Conservation (phyloP, 2,888 invertebrate genomes). For the Tinea trinotella region DNA sequence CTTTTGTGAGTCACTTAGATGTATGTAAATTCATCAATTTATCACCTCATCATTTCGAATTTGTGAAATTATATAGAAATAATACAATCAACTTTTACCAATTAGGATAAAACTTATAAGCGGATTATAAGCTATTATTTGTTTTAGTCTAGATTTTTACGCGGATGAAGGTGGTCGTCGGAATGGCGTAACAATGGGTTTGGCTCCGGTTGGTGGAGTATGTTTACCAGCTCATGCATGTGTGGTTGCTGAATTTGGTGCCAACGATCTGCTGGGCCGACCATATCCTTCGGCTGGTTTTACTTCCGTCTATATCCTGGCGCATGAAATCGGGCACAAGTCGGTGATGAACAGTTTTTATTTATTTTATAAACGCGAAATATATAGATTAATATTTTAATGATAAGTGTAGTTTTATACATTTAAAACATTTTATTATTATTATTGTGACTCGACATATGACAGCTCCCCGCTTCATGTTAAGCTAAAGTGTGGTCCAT, state of each 20-base stretch:
- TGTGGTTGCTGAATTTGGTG: constrained; percentile 84
- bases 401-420: no score
- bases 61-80: no score
- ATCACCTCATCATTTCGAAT: neutral
- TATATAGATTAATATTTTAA: no score
- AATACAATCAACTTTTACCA: no score
- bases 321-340: constrained; percentile 90
- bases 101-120: no score
- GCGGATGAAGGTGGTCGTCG: constrained; percentile 78
- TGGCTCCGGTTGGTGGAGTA: constrained; percentile 85
- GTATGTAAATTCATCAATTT: neutral
- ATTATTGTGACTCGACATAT: no score
- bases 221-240: constrained; percentile 81
- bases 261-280: constrained; percentile 79
- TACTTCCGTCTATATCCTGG: constrained; percentile 85
- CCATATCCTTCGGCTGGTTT: constrained; percentile 89
- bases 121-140: no score
- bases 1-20: constrained; percentile 9
- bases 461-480: no score
- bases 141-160: constrained; percentile 79
- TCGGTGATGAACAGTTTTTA: constrained; percentile 67
- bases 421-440: no score
- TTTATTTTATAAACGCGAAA: no score
- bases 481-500: no score
- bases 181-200: constrained; percentile 84